Conservation (phyloP, 2,888 invertebrate genomes). For the Drosophila kambysellisi region DNA sequence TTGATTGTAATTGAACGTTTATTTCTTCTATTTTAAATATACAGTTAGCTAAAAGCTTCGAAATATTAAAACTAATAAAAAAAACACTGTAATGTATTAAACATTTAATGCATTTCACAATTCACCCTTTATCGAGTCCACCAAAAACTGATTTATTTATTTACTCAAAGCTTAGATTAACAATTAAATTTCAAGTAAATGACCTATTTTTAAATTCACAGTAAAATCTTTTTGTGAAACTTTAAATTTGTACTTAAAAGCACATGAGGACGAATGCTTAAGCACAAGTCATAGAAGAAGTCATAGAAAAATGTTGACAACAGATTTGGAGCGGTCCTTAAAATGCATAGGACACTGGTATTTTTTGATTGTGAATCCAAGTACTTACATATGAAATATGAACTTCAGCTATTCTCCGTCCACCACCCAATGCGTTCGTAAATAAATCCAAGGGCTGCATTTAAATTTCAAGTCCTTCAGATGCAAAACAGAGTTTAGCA, state of each 20-base stretch:
- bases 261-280: constrained; percentile 2
- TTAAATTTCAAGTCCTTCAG: constrained; percentile 20
- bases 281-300: constrained; percentile 28
- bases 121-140: background rate
- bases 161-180: background rate
- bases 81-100: background rate
- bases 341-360: constrained; percentile 28
- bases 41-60: background rate
- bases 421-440: constrained; percentile 39
- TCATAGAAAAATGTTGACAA: constrained; percentile 46
- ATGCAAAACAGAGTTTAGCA: constrained; percentile 26
- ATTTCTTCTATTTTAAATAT: background rate
- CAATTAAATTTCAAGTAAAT: background rate
- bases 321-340: constrained; percentile 42
- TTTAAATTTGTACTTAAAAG: constrained; percentile 9
- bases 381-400: constrained; percentile 29
- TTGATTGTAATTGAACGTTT: background rate
- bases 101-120: background rate
- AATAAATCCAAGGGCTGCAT: constrained; percentile 41
- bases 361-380: constrained; percentile 2
- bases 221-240: constrained; percentile 5
- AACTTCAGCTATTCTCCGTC: constrained; percentile 4
- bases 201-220: constrained; percentile 2
- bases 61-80: background rate
- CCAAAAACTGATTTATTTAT: background rate